Evolutionary conservation across 1,140 invertebrate species (phyloP), one percentile per base, ranked within the genome.

Genomic region (Saccostrea echinata): DNA sequence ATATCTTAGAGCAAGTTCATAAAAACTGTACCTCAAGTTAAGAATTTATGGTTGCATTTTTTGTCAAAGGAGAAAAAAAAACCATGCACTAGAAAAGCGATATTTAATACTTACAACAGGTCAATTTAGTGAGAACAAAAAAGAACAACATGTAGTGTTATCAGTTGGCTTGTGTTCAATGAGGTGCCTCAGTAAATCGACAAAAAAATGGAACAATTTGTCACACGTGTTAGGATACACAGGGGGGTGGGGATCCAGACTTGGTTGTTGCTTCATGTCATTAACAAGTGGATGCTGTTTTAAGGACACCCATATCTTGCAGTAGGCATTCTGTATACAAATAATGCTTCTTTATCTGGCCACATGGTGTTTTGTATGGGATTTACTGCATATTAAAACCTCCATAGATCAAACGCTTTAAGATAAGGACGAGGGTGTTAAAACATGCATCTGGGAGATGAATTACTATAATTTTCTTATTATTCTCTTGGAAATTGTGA

Each of bases 321-420:
- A 30, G 68, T 18, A 76, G 68, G 68, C 68, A 30, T 76, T 76
- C 30, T 76, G 68, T 76, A 76, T 76, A 76, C 68, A 76, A 43
- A 76, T 76, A 76, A 30, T 76, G 68, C 68, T 76, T 30, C 68
- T 76, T 76, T 76, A 76, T 76, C 68, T 4, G 68, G 27, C 68
- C 68, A 76, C 68, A 76, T 76, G 68, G 68, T 76, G 68, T 76
- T 76, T 76, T 76, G 68, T 76, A 76, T 76, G 24, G 24, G 68
- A 24, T 76, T 76, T 76, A 76, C 68, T 76, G 68, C 68, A 76
- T 27, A 76, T 76, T 76, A 30, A 76, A 76, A 76, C 68, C 27
- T 30, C 30, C 68, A 33, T 76, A 33, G 68, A 76, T 76, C 68
- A 76, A 76, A 76, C 68, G 68, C 68, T 33, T 27, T 76, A 76